These are phyloP conservation scores for Taenioides sp. DNA, from an alignment of 2,797 vertebrate genomes.

Conservation along the genomic window DNA sequence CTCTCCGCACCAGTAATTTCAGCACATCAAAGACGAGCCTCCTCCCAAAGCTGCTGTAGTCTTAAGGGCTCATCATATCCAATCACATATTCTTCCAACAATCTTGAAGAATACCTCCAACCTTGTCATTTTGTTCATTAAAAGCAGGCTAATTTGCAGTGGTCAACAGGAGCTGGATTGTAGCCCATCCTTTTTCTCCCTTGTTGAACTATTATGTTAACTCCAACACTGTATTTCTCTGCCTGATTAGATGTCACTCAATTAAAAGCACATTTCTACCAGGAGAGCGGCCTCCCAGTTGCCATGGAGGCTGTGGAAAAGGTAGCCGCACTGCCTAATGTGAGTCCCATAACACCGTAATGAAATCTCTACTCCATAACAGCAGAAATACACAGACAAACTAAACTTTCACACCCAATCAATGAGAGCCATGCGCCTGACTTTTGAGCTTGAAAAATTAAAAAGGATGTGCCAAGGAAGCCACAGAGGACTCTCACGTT, in stretches of 20 bases:
- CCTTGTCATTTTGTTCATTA: slow-evolving; percentile 64
- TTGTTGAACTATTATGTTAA: slow-evolving; percentile 75
- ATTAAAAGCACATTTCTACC: slow-evolving; percentile 80
- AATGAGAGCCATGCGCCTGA: slow-evolving; percentile 66
- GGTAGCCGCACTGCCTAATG: slow-evolving; percentile 65
- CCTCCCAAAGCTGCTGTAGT: slow-evolving; percentile 64
- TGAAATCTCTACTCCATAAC: slow-evolving; percentile 71
- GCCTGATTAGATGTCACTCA: slow-evolving; percentile 82
- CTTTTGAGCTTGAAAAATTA: slow-evolving; percentile 74
- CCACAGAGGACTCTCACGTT: slow-evolving; percentile 78
- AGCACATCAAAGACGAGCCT: slow-evolving; percentile 74
- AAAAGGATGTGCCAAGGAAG: slow-evolving; percentile 76
- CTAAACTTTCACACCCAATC: slow-evolving; percentile 81
- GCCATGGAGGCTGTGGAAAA: slow-evolving; percentile 73
- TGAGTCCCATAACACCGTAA: slow-evolving; percentile 70
- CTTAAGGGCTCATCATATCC: slow-evolving; percentile 72
- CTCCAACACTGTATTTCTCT: slow-evolving; percentile 70
- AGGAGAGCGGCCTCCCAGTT: slow-evolving; percentile 71
- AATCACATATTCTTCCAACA: slow-evolving; percentile 65
- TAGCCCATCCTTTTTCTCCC: slow-evolving; percentile 61
- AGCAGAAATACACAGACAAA: slow-evolving; percentile 60
- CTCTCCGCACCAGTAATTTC: slow-evolving; percentile 70
- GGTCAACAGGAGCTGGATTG: slow-evolving; percentile 41
- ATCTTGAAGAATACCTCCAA: slow-evolving; percentile 63
- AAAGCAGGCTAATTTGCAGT: slow-evolving; percentile 45